Conservation (phyloP, 2,888 invertebrate species). For the Hydrotaea diabolus region DNA sequence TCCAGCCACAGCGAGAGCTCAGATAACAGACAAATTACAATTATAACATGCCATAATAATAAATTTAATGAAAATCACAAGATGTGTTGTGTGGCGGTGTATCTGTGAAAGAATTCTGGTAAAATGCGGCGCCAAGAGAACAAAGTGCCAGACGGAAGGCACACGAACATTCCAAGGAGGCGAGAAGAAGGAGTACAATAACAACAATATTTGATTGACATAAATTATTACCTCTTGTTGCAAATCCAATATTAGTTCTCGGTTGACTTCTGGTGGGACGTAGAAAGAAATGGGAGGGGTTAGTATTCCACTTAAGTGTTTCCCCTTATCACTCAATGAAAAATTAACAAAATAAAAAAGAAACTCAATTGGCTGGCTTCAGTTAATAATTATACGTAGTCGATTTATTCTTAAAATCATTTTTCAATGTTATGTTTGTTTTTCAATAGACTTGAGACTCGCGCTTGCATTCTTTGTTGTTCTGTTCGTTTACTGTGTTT, state of each 20-base stretch:
- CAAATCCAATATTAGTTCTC: constrained; percentile 6
- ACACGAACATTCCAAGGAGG: no score
- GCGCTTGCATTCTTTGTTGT: neutral
- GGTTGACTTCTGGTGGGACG: neutral
- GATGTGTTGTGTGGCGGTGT: neutral
- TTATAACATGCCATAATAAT: constrained; percentile 8
- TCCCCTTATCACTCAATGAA: neutral
- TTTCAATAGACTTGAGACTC: neutral
- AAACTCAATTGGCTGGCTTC: neutral
- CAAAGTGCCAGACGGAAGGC: neutral
- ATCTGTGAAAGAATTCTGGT: neutral
- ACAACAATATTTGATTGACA: neutral
- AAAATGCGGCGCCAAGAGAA: no score
- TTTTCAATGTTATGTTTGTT: neutral
- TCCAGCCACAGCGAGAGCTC: neutral
- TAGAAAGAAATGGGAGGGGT: neutral
- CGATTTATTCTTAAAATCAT: neutral
- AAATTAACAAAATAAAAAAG: neutral
- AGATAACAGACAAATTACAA: constrained; percentile 13
- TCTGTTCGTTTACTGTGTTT: neutral
- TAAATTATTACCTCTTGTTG: constrained; percentile 18
- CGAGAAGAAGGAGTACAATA: no score
- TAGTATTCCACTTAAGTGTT: neutral
- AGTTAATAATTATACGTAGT: no score
- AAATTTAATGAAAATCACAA: constrained; percentile 53